Base-by-base conservation (phyloP, 2,888 invertebrate species). In the Stegana nigrithorax region DNA sequence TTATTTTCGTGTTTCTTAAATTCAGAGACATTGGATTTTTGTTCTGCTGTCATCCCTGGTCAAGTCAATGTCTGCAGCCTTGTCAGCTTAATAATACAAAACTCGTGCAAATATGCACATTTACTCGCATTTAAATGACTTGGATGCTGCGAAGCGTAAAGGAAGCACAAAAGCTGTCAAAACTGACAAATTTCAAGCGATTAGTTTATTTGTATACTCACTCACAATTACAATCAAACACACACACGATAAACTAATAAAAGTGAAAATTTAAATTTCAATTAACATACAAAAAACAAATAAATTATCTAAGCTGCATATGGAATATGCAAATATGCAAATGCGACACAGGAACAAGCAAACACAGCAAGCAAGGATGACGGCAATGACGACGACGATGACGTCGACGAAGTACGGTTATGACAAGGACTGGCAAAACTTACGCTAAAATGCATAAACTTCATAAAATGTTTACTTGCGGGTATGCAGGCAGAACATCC, bases 281-380 rank as follows among this genome's bases (percentile, higher is more conserved):
- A 67, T 68, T 67, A 68, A 69, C 67, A 73, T 74, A 73, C 79
- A 69, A 69, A 75, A 50, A 66, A 60, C 58, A 51, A 50, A 65
- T 55, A 55, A 55, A 55, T 55, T 23, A 55, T 36, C 55, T 50
- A 21, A 55, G 17, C 63, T 59, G 32, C 19, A 17, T 29, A 19
- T 55, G 26, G 17, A 0, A 61, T 57, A 50, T 65, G 64, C 56
- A 62, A 63, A 36, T 50, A 39, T n/a, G 21, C 64, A 66, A 64
- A 62, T 39, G 36, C 21, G 36, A 66, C 47, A 63, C 14, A 21
- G 6, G 17, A 57, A 57, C 61, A 65, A 76, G 69, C 74, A 69
- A 29, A 10, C 2, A 39, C 10, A 5, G 17, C n/a, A 5, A 39
- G 36, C 36, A 36, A 36, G 5, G 14, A 36, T 14, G 14, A 36